Evolutionary conservation across 2,113 vertebrate genomes (phyloP).

Genomic region (Semnornis frantzii): DNA sequence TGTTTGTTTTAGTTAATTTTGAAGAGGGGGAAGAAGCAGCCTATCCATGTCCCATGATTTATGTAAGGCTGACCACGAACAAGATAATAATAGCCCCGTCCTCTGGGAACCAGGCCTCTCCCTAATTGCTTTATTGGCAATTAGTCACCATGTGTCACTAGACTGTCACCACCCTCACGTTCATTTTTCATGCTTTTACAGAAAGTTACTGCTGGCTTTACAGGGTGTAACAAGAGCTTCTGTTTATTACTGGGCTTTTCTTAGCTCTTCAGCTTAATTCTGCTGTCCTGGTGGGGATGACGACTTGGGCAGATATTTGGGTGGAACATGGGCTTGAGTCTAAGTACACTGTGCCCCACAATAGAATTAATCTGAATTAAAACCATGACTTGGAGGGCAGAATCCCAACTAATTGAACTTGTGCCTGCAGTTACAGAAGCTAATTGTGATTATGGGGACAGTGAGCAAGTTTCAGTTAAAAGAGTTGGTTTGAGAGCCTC

Average conservation of each 20-base stretch:
- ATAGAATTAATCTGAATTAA: neutral
- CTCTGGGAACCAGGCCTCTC: constrained; percentile 45
- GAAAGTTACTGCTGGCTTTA: constrained; percentile 29
- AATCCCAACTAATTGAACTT: neutral
- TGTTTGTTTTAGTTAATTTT: constrained; percentile 49
- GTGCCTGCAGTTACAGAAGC: neutral
- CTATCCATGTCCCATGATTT: constrained; percentile 3
- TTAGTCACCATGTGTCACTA: constrained; percentile 44
- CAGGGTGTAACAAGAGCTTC: neutral
- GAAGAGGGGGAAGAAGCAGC: neutral
- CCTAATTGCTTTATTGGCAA: constrained; percentile 38
- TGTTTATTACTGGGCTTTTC: constrained; percentile 14
- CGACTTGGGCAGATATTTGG: neutral
- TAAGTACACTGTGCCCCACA: neutral
- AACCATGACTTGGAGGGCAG: neutral
- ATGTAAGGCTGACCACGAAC: constrained; percentile 27
- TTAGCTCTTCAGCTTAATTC: neutral
- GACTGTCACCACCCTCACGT: neutral
- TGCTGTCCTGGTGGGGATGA: neutral
- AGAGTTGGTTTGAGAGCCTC: neutral
- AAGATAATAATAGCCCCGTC: constrained; percentile 34
- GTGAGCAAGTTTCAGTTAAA: neutral
- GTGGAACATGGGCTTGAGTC: neutral
- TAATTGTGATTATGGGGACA: neutral
- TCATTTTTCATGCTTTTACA: constrained; percentile 46